Conservation (phyloP, 1,140 invertebrate species). For the Ceratina australensis region DNA sequence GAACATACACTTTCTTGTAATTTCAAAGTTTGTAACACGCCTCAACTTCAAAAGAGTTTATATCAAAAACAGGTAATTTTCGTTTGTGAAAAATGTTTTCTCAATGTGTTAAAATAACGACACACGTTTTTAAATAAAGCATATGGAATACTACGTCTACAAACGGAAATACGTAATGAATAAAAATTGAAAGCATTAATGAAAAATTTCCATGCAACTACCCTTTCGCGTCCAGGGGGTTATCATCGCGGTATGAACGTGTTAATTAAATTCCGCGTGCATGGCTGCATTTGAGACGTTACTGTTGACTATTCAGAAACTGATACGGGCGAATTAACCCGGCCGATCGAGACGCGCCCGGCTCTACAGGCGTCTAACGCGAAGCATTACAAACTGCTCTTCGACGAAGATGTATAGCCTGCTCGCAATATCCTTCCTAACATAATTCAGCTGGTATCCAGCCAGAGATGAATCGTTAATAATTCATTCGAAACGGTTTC, state of each 20-base stretch:
- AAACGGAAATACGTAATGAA: no score
- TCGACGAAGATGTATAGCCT: conserved; percentile 2
- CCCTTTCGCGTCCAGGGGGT: neutral
- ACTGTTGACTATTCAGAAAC: conserved; percentile 40
- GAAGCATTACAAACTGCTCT: conserved; percentile 11
- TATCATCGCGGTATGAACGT: conserved; percentile 7
- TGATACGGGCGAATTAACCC: conserved; percentile 37
- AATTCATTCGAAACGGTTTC: no score
- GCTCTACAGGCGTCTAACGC: neutral
- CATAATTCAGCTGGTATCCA: neutral
- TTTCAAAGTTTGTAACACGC: neutral
- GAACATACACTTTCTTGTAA: neutral
- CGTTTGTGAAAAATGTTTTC: no score
- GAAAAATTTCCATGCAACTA: no score
- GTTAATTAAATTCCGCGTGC: conserved; percentile 34
- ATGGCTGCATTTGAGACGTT: conserved; percentile 19
- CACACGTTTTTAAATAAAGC: no score
- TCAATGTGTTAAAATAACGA: no score
- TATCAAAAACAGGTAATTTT: no score
- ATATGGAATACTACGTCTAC: no score
- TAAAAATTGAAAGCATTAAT: no score
- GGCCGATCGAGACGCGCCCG: conserved; percentile 26
- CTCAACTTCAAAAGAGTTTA: no score
- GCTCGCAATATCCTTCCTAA: neutral
- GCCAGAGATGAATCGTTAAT: no score